Evolutionary conservation across 2,113 vertebrate species (phyloP).

Genomic region (Oryzias curvinotus): DNA sequence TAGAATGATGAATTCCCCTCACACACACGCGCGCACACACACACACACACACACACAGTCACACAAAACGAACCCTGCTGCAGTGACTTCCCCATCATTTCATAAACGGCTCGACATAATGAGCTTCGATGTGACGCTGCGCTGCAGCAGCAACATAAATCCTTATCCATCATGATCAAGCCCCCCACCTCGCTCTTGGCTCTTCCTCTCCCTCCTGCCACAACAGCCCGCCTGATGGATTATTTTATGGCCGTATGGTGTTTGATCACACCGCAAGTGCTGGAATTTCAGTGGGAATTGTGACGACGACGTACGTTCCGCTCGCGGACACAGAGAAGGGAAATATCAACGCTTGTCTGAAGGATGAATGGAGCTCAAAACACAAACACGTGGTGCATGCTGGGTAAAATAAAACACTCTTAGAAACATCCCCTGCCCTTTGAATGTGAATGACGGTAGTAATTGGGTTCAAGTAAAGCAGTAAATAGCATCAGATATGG

Average conservation of each 20-base stretch:
- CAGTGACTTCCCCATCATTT: constrained; percentile 41
- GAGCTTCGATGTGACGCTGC: constrained; percentile 56
- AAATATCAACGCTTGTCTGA: constrained; percentile 49
- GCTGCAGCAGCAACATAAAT: constrained; percentile 62
- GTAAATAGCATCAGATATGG: no score
- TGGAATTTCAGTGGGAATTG: constrained; percentile 58
- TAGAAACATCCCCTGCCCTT: neutral
- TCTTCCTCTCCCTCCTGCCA: constrained; percentile 17
- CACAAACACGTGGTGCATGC: constrained; percentile 63
- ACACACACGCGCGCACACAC: neutral
- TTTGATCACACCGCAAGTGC: constrained; percentile 49
- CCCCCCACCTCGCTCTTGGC: constrained; percentile 9
- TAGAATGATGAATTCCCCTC: neutral
- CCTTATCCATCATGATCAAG: constrained; percentile 55
- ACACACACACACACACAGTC: neutral
- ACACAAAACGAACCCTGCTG: constrained; percentile 12
- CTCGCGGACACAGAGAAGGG: constrained; percentile 46
- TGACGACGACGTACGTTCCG: constrained; percentile 15
- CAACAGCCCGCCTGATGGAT: constrained; percentile 55
- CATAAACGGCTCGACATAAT: constrained; percentile 31
- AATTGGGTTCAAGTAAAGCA: no score
- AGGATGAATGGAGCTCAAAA: constrained; percentile 10
- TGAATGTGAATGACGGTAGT: neutral
- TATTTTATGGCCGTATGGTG: constrained; percentile 40
- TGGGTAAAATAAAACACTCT: constrained; percentile 24